Evolutionary conservation across 2,113 vertebrate genomes (phyloP), one percentile per base, ranked within the genome.

Genomic region (Nycticorax nycticorax): DNA sequence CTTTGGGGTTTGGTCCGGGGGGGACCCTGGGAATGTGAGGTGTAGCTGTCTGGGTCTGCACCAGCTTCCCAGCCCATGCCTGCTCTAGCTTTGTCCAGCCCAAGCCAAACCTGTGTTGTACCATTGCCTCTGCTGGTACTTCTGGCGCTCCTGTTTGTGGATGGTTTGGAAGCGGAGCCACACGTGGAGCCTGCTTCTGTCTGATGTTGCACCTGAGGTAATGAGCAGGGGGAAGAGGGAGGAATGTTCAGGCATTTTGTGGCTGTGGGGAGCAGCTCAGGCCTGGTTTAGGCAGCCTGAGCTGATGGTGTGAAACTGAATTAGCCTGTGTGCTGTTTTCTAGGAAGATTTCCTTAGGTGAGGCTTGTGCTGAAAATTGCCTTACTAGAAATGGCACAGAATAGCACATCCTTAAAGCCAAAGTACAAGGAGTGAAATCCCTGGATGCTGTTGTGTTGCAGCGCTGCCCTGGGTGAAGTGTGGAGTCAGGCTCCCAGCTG

Each of bases 111-210:
- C 26, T 2, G 0, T 8, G 27, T 7, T 27, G 50, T 35, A 0
- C n/a, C 26, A 0, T 8, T 9, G 18, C 19, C 16, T 53, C 19
- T n/a, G 0, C 8, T 43, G 77, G 67, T 32, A 1, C 17, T 41
- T 26, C 28, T 9, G 39, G 5, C 26, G n/a, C 4, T 24, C 11
- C 50, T 9, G 7, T 7, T 27, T 12, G 35, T 18, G 41, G 39
- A 7, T 15, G 37, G 6, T 21, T 23, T 24, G 0, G 24, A 7
- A 41, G n/a, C 5, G 2, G 67, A 55, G 52, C 68, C 6, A 0
- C 1, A 7, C 0, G 0, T 14, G 30, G 55, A 24, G 28, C 21
- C 55, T 19, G 15, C 37, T 48, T 30, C 1, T 0, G 1, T 2
- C 32, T 28, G 27, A 8, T 10, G 9, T 21, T 37, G 35, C 19